These are phyloP conservation scores for Hydrolagus colliei DNA, from an alignment of 2,797 vertebrate genomes.

Conservation along the genomic window DNA sequence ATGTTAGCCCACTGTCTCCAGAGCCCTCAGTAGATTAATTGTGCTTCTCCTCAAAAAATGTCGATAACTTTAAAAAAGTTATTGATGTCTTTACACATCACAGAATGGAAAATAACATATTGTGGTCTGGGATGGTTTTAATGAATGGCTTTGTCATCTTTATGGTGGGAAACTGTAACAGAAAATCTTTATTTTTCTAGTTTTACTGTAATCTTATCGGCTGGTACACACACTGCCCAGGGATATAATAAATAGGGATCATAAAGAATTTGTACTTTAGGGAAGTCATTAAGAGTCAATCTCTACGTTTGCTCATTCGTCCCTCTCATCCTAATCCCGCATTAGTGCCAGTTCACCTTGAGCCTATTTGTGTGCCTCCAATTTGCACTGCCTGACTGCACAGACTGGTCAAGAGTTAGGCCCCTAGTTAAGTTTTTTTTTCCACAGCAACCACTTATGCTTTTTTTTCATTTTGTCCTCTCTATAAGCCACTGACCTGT, in stretches of 20 bases:
- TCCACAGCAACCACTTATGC: no score
- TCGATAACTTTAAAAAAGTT: neutral
- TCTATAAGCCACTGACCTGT: no score
- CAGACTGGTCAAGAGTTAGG: no score
- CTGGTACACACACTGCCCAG: no score
- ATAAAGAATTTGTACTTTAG: neutral
- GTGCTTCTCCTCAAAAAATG: neutral
- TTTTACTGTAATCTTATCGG: neutral
- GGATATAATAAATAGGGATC: neutral
- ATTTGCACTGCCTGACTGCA: no score
- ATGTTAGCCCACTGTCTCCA: neutral
- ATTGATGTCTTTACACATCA: neutral
- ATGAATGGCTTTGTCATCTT: conserved; percentile 1
- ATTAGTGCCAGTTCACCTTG: neutral
- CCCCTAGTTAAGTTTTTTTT: no score
- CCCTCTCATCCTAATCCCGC: no score
- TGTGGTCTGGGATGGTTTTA: neutral
- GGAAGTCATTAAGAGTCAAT: neutral
- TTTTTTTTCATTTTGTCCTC: no score
- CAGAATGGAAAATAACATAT: neutral
- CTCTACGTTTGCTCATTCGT: no score
- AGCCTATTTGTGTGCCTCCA: neutral
- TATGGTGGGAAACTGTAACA: neutral
- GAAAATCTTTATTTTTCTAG: neutral
- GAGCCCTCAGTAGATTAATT: neutral